These are phyloP conservation scores for Camelus dromedarius DNA, from an alignment of 2,113 vertebrate genomes.

Conservation along the genomic window DNA sequence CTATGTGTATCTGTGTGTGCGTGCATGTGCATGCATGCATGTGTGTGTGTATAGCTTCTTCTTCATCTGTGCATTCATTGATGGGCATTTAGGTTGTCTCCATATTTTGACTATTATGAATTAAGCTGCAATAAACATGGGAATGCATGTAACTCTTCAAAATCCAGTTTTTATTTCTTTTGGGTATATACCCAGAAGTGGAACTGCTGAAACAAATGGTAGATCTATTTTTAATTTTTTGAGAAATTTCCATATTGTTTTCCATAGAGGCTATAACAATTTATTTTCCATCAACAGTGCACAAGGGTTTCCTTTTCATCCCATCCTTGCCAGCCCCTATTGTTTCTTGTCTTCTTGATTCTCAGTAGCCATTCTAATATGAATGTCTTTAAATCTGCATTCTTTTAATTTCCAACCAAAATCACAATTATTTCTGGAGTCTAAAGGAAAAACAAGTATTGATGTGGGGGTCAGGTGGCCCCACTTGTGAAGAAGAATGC, in stretches of 20 bases:
- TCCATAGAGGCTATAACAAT: not conserved
- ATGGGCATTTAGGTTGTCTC: not conserved
- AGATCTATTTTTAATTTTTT: not conserved
- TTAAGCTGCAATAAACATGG: not conserved
- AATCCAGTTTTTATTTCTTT: not conserved
- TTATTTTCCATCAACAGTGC: not conserved
- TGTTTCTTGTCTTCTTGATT: not conserved
- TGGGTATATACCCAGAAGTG: not conserved
- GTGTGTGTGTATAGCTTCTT: not conserved
- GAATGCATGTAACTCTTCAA: not conserved
- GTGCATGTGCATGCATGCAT: not conserved
- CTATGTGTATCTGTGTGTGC: not conserved
- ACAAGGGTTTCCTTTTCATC: not conserved
- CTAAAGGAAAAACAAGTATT: conserved; percentile 14
- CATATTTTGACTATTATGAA: not conserved
- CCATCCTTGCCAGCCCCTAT: not conserved
- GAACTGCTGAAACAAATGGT: not conserved
- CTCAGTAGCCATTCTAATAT: not conserved
- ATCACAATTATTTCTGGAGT: not conserved
- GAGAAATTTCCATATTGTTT: not conserved
- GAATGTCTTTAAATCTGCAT: not conserved
- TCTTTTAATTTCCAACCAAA: conserved; percentile 33
- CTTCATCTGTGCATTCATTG: not conserved
- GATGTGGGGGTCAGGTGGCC: not conserved
- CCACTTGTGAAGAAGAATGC: not conserved